Evolutionary conservation across 1,140 invertebrate species (phyloP).

Genomic region (Danaus plexippus): DNA sequence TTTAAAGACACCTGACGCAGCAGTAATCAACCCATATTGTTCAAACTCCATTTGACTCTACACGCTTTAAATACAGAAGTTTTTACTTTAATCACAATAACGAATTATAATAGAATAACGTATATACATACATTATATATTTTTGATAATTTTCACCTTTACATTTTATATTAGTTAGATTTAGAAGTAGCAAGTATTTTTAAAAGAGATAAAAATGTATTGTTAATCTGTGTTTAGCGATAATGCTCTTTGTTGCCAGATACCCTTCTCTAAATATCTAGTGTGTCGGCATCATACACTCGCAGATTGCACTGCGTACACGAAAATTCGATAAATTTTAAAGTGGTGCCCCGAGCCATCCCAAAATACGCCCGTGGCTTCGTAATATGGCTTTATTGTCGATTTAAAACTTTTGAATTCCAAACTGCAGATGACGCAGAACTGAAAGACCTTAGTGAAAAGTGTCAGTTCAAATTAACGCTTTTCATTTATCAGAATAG

Average conservation of each 20-base stretch:
- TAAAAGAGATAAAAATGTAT: too few species aligned
- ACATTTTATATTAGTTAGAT: too few species aligned
- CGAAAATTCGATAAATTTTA: slow-evolving; percentile 71
- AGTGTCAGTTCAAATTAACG: slow-evolving; percentile 16
- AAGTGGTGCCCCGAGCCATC: slow-evolving; percentile 50
- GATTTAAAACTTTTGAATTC: slow-evolving; percentile 22
- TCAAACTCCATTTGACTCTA: slow-evolving; percentile 1
- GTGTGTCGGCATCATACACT: too few species aligned
- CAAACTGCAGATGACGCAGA: slow-evolving; percentile 23
- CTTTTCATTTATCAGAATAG: slow-evolving; percentile 18
- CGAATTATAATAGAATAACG: too few species aligned
- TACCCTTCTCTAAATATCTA: too few species aligned
- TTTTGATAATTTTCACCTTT: too few species aligned
- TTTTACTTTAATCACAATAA: too few species aligned
- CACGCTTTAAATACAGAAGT: too few species aligned
- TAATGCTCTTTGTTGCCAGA: too few species aligned
- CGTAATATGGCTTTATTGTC: slow-evolving; percentile 23
- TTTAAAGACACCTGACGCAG: slow-evolving; percentile 19
- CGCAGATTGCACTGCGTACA: slow-evolving; percentile 29
- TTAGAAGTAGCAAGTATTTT: too few species aligned
- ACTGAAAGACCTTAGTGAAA: slow-evolving; percentile 17
- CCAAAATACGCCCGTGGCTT: slow-evolving; percentile 29
- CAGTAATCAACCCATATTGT: slow-evolving; percentile 39
- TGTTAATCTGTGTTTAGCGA: too few species aligned
- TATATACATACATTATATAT: too few species aligned